Base-by-base conservation (phyloP, 2,797 vertebrate genomes). In the Nothura maculosa region DNA sequence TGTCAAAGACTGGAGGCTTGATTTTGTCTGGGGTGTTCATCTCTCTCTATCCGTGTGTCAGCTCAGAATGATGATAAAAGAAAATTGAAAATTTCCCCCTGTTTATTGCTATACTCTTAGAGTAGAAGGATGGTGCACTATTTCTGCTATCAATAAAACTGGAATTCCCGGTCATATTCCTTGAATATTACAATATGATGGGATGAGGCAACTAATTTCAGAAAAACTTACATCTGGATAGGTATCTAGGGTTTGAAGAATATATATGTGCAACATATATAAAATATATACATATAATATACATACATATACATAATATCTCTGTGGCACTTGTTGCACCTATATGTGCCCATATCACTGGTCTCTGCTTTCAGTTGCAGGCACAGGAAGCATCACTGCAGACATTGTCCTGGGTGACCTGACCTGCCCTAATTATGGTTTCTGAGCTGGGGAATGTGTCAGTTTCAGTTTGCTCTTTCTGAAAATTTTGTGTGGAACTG, bases 1-100 rank as follows among this genome's bases (percentile, higher is more conserved):
- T 0, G 5, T 28, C 1, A 1, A 66, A 42, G 12, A 73, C 27
- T 3, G 4, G 58, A 84, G 38, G 32, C 30, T 63, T 52, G 28
- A 17, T 81, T 80, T 82, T 84, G 1, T 1, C 24, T 28, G 28
- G 34, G 12, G 5, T 4, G 1, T 70, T 84, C 24, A 69, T 13
- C 8, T 3, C 0, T 62, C 72, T 92, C 42, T 75, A 10, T 47
- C 16, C 17, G 18, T 0, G 0, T 50, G 20, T 62, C 6, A 28
- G 12, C 27, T 55, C 48, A 43, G 48, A 15, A 42, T 43, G 22
- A 20, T 25, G 61, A 42, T 34, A 25, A 25, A 64, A 64, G 5
- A 50, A 22, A n/a, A 54, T 14, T 43, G 30, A 57, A 43, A 77
- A 74, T 34, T 45, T 18, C 22, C 21, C 21, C 6, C 17, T 3